These are phyloP conservation scores for Luehdorfia chinensis DNA, from an alignment of 1,140 invertebrate genomes.

Conservation along the genomic window DNA sequence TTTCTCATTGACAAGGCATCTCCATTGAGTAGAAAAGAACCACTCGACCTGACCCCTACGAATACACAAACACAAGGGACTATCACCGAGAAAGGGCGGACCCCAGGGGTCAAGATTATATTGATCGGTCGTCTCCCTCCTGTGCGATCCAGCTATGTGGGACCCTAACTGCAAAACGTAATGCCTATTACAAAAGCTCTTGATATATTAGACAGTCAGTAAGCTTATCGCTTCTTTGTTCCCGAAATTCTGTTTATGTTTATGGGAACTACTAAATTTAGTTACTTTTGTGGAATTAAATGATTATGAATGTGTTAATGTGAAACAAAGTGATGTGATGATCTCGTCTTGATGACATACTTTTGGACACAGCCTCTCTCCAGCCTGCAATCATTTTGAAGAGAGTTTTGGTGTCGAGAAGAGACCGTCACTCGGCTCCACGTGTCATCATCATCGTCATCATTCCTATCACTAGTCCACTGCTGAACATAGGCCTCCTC, in stretches of 20 bases:
- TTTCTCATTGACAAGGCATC: slow-evolving; percentile 7
- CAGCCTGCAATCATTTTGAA: no score
- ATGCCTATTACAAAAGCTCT: not conserved
- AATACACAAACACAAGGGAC: slow-evolving; percentile 2
- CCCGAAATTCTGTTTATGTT: slow-evolving; percentile 6
- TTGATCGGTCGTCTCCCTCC: not conserved
- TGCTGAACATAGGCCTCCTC: no score
- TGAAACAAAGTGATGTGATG: no score
- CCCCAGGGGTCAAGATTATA: slow-evolving; percentile 8
- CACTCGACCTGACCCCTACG: slow-evolving; percentile 15
- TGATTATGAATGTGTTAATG: no score
- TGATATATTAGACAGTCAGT: not conserved
- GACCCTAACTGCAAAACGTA: not conserved
- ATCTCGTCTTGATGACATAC: no score
- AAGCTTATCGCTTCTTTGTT: slow-evolving; percentile 15
- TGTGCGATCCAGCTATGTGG: not conserved
- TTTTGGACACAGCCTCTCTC: no score
- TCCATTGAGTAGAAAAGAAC: slow-evolving; percentile 20
- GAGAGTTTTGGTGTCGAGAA: no score
- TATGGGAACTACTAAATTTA: no score
- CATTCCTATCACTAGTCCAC: no score
- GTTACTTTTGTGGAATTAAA: no score
- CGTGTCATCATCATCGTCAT: no score
- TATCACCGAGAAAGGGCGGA: slow-evolving; percentile 11
- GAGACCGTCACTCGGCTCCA: no score